Conservation (phyloP, 2,113 vertebrate species). For the Piaya cayana region DNA sequence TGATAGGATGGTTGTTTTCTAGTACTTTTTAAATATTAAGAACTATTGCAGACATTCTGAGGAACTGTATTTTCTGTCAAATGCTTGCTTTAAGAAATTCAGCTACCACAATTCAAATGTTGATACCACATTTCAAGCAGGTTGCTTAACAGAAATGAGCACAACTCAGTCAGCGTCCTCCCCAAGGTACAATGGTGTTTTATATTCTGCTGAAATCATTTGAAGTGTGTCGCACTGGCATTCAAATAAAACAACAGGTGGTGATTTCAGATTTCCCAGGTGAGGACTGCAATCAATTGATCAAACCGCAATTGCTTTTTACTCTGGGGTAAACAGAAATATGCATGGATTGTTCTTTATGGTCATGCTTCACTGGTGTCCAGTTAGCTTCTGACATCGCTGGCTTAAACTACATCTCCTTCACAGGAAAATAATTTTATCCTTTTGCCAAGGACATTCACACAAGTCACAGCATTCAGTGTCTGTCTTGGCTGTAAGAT, state of each 20-base stretch:
- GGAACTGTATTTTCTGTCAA: background rate
- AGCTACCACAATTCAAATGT: background rate
- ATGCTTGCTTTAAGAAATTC: background rate
- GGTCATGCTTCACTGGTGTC: slow-evolving; percentile 23
- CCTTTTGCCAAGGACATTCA: slow-evolving; percentile 50
- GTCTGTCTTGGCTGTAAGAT: background rate
- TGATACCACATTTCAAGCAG: background rate
- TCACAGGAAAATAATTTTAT: slow-evolving; percentile 52
- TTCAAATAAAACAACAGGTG: slow-evolving; percentile 72
- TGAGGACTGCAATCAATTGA: slow-evolving; percentile 60
- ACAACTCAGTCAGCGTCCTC: background rate
- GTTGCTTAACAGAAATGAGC: slow-evolving; percentile 38
- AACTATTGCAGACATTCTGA: background rate
- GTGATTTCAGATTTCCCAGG: slow-evolving; percentile 71
- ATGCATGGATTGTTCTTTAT: background rate
- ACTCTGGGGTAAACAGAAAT: slow-evolving; percentile 43
- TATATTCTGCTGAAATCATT: slow-evolving; percentile 54
- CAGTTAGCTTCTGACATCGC: slow-evolving; percentile 34
- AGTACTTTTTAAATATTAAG: background rate
- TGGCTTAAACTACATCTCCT: slow-evolving; percentile 30
- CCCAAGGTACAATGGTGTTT: slow-evolving; percentile 2
- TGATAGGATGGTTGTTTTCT: background rate
- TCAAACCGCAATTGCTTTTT: slow-evolving; percentile 52
- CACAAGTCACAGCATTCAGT: slow-evolving; percentile 20
- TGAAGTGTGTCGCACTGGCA: slow-evolving; percentile 41